Conservation (phyloP, 2,113 vertebrate genomes). For the Gavia stellata region DNA sequence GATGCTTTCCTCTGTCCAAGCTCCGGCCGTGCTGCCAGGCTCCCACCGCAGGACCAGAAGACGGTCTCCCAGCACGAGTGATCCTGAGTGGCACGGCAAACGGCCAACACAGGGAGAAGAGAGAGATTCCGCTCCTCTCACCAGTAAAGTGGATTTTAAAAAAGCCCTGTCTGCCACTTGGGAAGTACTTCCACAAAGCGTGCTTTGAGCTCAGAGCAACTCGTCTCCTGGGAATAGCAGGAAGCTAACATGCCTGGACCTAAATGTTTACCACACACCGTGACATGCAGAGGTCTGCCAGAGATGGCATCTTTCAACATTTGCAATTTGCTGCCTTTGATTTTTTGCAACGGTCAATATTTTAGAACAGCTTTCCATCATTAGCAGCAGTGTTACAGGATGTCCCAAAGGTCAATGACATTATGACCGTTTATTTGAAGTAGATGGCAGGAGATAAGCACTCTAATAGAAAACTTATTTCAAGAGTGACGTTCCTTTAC, state of each 20-base stretch:
- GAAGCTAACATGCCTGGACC: neutral
- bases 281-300: neutral
- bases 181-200: neutral
- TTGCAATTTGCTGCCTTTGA: constrained; percentile 34
- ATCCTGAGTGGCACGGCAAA: neutral
- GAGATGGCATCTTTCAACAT: neutral
- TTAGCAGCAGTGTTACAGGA: neutral
- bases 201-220: neutral
- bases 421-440: neutral
- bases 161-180: neutral
- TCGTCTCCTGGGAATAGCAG: neutral
- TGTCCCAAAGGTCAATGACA: constrained; percentile 5
- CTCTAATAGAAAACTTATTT: neutral
- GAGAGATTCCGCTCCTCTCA: neutral
- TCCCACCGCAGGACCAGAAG: neutral
- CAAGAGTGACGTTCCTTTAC: neutral
- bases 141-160: neutral
- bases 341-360: neutral
- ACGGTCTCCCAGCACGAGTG: neutral
- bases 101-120: neutral
- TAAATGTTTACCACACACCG: neutral
- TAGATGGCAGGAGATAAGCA: constrained; percentile 6
- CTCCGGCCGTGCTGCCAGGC: neutral
- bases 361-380: constrained; percentile 17
- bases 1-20: neutral